Evolutionary conservation across 2,797 vertebrate genomes (phyloP), one percentile per base, ranked within the genome.

Genomic region (Ataeniobius toweri): DNA sequence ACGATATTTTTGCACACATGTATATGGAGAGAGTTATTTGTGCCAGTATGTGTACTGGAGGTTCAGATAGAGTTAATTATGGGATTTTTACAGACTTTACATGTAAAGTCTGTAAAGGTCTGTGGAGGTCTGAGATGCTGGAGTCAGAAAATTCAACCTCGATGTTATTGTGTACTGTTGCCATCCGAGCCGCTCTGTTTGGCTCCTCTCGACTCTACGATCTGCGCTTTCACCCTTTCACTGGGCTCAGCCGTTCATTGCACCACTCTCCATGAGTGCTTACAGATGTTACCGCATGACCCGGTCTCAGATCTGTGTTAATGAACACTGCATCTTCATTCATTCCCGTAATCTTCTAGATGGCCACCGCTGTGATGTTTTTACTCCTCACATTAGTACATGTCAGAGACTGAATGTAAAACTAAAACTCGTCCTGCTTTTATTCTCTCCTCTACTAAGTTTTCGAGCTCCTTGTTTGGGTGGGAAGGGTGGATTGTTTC

Each of bases 361-460:
- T 74, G 36, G 46, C 63, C 65, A 70, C 13, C 46, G 16, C 50
- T 63, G 68, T 2, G 3, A 39, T 31, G 39, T 73, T 53, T 71
- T 51, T 81, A 0, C 78, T 1, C 5, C 53, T 81, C 36, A 68
- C 65, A 55, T 53, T 74, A 59, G 16, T 18, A 22, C 58, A 10
- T 22, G 13, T 26, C 31, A n/a, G 31, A 50, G 51, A 39, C 71
- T 76, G 80, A 85, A 83, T 89, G 81, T 88, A 65, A 86, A 83
- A 63, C 55, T 76, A 55, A 76, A 50, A 80, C 26, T 39, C 67
- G 1, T 70, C 73, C 81, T 74, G 80, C 22, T 65, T 59, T 16
- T 79, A 20, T 56, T 56, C 2, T 10, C 9, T 75, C 2, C 51
- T 59, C 75, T 70, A 18, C 71, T 26, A 53, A 36, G 3, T 68